Conservation (phyloP, 2,797 vertebrate species). For the Naso thynnoides region DNA sequence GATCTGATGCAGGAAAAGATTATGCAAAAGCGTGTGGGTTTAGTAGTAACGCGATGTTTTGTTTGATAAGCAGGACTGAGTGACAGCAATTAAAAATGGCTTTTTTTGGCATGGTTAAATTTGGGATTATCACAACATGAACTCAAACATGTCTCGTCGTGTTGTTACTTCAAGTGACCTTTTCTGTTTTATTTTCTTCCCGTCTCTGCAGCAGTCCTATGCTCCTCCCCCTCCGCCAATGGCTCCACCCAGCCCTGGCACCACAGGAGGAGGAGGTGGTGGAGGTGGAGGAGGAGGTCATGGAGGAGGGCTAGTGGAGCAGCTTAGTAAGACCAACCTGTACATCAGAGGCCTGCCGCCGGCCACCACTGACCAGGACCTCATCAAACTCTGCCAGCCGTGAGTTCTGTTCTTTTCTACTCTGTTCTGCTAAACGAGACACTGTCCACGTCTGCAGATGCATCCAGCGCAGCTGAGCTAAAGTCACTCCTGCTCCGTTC, state of each 20-base stretch:
- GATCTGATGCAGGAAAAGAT: slow-evolving; percentile 48
- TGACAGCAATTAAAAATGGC: background rate
- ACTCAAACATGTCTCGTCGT: background rate
- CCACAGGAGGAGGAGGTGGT: slow-evolving; percentile 89
- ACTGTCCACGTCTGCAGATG: slow-evolving; percentile 8
- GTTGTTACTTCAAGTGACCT: slow-evolving; percentile 19
- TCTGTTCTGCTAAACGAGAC: slow-evolving; percentile 10
- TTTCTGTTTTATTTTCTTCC: slow-evolving; percentile 10
- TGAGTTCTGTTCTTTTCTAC: slow-evolving; percentile 81
- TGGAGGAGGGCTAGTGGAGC: slow-evolving; percentile 90
- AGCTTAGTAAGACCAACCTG: slow-evolving; percentile 99
- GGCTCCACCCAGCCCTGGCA: slow-evolving; percentile 99
- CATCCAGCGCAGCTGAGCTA: slow-evolving; percentile 30
- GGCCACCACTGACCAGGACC: slow-evolving; percentile 98
- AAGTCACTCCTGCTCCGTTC: slow-evolving; percentile 35
- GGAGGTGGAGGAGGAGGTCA: slow-evolving; percentile 81
- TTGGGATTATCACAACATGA: background rate
- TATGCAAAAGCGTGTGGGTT: slow-evolving; percentile 46
- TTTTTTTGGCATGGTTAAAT: background rate
- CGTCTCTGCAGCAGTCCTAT: slow-evolving; percentile 94
- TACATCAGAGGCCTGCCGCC: slow-evolving; percentile 99
- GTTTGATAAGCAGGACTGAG: slow-evolving; percentile 1
- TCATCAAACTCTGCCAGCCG: slow-evolving; percentile 99
- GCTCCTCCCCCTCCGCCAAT: slow-evolving; percentile 96
- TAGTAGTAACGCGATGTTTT: slow-evolving; percentile 9